Evolutionary conservation across 2,113 vertebrate species (phyloP), one percentile per base, ranked within the genome.

Genomic region (Cyanoderma ruficeps): DNA sequence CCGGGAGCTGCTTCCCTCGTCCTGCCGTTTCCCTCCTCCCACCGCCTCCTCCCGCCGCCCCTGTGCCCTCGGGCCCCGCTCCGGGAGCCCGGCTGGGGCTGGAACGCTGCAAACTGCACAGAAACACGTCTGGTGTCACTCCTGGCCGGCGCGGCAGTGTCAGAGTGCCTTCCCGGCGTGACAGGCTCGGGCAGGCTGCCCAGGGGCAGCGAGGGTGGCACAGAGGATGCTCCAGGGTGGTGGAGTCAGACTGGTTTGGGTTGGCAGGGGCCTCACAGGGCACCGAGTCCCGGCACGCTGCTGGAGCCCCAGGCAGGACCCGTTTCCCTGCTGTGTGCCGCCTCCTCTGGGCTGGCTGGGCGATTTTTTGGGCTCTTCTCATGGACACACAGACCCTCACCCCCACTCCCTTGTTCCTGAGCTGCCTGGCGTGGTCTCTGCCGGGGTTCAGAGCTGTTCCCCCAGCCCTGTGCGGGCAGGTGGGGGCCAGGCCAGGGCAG

Each of bases 121-220:
- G 28, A 9, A 70, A 1, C 9, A 2, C 6, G 5, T 44, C 33
- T 70, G 65, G 24, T 52, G 16, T 30, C 22, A 0, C 37, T 88
- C 10, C 49, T 50, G 24, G 1, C 16, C 42, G 19, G 19, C 2
- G 8, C 37, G 7, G 69, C 55, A 16, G 27, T 7, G 55, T 24
- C 60, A 18, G 4, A 11, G 31, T 13, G 2, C 27, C 57, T 22
- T 15, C 3, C 11, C 9, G 31, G 10, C 1, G 2, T 4, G 44
- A 10, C 11, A 1, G 3, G 52, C 52, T 55, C 17, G 30, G 68
- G 41, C 50, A 13, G n/a, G 11, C 39, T 87, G 25, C 61, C 16
- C 1, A 3, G 28, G 67, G 30, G 27, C 9, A 4, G 7, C 1
- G 1, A 1, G 15, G 3, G 3, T 0, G 49, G 13, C 14, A 13